These are phyloP conservation scores for Apotomis turbidana DNA, from an alignment of 2,888 invertebrate genomes.

Conservation along the genomic window DNA sequence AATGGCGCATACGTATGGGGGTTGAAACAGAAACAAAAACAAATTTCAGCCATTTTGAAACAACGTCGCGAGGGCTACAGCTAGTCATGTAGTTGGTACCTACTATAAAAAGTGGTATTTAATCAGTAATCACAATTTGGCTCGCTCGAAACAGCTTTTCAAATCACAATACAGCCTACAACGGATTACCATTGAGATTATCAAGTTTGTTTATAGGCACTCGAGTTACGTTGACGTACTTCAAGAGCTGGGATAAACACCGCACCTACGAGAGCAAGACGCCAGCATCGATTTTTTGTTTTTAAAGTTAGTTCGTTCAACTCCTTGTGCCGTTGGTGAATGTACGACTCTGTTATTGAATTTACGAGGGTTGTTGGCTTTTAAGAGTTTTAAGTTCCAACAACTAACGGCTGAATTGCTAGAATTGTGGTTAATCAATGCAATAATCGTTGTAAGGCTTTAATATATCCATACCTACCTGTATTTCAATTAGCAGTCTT, in stretches of 20 bases:
- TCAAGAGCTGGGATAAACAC: conserved; percentile 13
- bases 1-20: too few relatives aligned
- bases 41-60: too few relatives aligned
- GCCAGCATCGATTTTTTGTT: conserved; percentile 31
- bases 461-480: background rate
- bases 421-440: too few relatives aligned
- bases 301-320: conserved; percentile 31
- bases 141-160: background rate
- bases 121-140: background rate
- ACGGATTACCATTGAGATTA: conserved; percentile 1
- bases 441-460: too few relatives aligned
- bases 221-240: background rate
- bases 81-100: too few relatives aligned
- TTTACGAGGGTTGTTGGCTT: conserved; percentile 5
- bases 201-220: conserved; percentile 13
- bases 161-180: background rate
- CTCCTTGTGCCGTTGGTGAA: conserved; percentile 23
- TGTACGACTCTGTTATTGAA: conserved; percentile 14
- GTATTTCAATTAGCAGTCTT: background rate
- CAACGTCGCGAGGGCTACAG: too few relatives aligned
- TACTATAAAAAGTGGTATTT: too few relatives aligned
- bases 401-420: background rate
- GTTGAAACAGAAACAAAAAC: too few relatives aligned
- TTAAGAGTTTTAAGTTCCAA: background rate
- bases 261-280: background rate